Conservation (phyloP, 2,888 invertebrate species). For the Mellilla xanthometata region DNA sequence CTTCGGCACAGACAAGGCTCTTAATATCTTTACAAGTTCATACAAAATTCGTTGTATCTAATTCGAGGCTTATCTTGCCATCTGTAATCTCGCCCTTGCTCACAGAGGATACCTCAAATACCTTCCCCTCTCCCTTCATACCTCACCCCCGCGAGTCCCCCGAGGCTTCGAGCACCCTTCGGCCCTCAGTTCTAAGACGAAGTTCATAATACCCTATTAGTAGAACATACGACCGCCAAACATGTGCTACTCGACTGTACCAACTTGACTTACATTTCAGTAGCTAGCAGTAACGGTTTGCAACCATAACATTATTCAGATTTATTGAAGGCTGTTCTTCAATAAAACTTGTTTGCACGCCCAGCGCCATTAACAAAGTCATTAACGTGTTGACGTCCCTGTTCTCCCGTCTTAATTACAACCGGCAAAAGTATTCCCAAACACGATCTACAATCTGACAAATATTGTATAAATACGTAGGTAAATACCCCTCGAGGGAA, state of each 20-base stretch:
- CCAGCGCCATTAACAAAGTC: conserved; percentile 19
- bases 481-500: conserved; percentile 53
- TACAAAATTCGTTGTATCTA: conserved; percentile 80
- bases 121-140: conserved; percentile 39
- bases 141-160: conserved; percentile 24
- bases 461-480: conserved; percentile 48
- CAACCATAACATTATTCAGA: too few relatives aligned
- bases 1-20: conserved; percentile 51
- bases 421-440: conserved; percentile 34
- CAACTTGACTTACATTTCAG: too few relatives aligned
- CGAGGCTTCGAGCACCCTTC: conserved; percentile 49
- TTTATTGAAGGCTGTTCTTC: too few relatives aligned
- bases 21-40: conserved; percentile 76
- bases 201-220: conserved; percentile 81
- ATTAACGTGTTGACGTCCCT: conserved; percentile 25
- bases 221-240: conserved; percentile 58
- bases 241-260: conserved; percentile 55
- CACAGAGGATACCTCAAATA: conserved; percentile 66
- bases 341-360: background rate
- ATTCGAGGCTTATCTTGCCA: conserved; percentile 80
- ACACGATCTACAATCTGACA: conserved; percentile 32
- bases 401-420: conserved; percentile 33
- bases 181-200: conserved; percentile 61
- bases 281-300: too few relatives aligned
- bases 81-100: conserved; percentile 74